A percentile compares a stretch with the other conserved stretches of the same genome.
Conservation (phyloP, 2,888 invertebrate species). For the Sinelater perroti region DNA sequence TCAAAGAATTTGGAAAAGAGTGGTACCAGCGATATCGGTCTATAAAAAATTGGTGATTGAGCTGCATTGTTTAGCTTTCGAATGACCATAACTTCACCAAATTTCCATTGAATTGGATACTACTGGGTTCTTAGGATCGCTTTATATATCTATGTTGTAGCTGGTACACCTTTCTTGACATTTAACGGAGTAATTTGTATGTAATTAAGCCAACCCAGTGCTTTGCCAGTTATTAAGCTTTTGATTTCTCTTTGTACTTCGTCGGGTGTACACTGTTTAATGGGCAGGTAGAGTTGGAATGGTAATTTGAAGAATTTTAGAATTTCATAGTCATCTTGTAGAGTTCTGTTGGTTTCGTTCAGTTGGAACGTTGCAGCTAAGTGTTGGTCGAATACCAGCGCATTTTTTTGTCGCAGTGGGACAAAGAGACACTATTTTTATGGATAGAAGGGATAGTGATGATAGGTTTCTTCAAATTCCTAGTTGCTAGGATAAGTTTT, state of each 20-base stretch:
- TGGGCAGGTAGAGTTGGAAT: too few relatives aligned
- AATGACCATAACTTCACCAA: too few relatives aligned
- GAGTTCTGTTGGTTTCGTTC: not conserved
- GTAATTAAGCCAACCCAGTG: not conserved
- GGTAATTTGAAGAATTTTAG: not conserved
- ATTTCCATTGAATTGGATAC: slow-evolving; percentile 2
- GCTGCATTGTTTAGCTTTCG: too few relatives aligned
- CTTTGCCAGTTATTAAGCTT: not conserved
- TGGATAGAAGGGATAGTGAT: not conserved
- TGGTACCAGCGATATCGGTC: slow-evolving; percentile 1
- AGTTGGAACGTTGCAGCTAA: not conserved
- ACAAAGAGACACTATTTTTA: not conserved
- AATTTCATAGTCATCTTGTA: slow-evolving; percentile 1
- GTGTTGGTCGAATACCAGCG: slow-evolving; percentile 3
- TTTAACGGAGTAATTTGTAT: not conserved
- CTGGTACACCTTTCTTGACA: too few relatives aligned
- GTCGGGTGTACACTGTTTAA: slow-evolving; percentile 3
- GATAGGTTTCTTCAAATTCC: not conserved
- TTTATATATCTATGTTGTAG: too few relatives aligned
- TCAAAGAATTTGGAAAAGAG: not conserved
- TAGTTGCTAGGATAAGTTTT: not conserved
- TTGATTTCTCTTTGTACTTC: not conserved
- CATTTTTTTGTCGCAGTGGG: not conserved
- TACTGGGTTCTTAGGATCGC: slow-evolving; percentile 1
- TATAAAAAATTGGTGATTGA: too few relatives aligned